Evolutionary conservation across 2,797 vertebrate species (phyloP), one percentile per base, ranked within the genome.

Genomic region (Parauchenoglanis ngamensis): DNA sequence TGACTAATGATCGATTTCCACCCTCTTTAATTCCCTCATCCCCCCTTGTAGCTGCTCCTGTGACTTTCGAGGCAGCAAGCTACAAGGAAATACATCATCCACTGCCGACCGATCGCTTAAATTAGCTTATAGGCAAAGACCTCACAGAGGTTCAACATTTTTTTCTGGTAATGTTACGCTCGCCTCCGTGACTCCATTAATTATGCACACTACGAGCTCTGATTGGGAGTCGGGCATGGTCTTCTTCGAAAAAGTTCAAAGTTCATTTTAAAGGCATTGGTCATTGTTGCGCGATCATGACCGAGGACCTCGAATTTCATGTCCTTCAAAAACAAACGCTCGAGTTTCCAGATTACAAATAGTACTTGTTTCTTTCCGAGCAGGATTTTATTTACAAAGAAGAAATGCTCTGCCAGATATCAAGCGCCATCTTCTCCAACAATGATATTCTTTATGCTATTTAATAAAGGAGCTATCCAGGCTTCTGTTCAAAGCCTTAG

Each of bases 61-160:
- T 44, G 21, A 44, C 77, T 85, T 75, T 90, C 68, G 12, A 72
- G 25, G n/a, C 46, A 88, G 76, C 46, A 52, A 63, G 72, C 59
- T 70, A 78, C 25, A 40, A 72, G 85, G 57, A 90, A 86, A 67
- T 91, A 92, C 85, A 73, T 92, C 91, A 86, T 92, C 86, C 91
- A 85, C 70, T 89, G 90, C 86, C 84, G 90, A 92, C 92, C 92
- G 92, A 89, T 91, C 67, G 82, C 78, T 87, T 85, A 90, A 89
- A 92, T 94, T 80, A 91, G 89, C 91, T 93, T 90, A 78, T 54
- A 88, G 59, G 87, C 85, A 76, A 81, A 76, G 57, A 81, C 68
- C 90, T 90, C 81, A 90, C 93, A 78, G 90, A 93, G 92, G 88
- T 91, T 90, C 88, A 19, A 87, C 77, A 84, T 83, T 84, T 77